phyloP scores from a whole-genome alignment of 2,888 invertebrate species.

The Limenitis camilla region DNA sequence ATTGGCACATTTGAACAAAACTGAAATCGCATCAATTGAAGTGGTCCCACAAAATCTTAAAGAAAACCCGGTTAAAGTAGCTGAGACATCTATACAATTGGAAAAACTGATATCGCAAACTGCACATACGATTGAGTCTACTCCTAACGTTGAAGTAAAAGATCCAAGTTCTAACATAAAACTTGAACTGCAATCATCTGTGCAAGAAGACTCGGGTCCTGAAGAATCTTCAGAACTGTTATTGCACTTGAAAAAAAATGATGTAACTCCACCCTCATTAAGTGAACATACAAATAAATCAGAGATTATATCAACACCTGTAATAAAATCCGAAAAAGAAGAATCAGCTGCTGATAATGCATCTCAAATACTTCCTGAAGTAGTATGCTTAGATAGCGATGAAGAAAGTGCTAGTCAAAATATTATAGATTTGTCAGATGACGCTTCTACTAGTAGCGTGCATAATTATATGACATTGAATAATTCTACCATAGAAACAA shows the following conservation, averaged over 20 bases:
- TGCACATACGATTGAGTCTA: conserved; percentile 31
- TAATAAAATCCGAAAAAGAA: conserved; percentile 37
- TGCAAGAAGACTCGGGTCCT: not conserved
- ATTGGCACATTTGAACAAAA: conserved; percentile 49
- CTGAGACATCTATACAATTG: conserved; percentile 56
- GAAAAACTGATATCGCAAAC: conserved; percentile 54
- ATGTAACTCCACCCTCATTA: conserved; percentile 1
- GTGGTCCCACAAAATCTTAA: conserved; percentile 29
- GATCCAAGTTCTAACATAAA: not conserved
- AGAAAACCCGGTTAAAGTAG: conserved; percentile 54
- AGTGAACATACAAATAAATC: not conserved
- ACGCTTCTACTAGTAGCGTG: not conserved
- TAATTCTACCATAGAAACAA: not conserved
- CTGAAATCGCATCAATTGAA: conserved; percentile 34
- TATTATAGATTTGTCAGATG: conserved; percentile 35
- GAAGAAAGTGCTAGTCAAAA: conserved; percentile 40
- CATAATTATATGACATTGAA: not conserved
- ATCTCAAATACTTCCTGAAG: conserved; percentile 13
- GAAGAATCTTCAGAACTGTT: not conserved
- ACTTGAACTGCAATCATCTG: not conserved
- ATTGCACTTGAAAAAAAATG: not conserved
- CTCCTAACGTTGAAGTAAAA: not conserved
- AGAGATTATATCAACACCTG: conserved; percentile 20
- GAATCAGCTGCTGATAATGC: conserved; percentile 21
- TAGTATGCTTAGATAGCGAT: conserved; percentile 58